A percentile compares a stretch with the other conserved stretches of the same genome.
Conservation (phyloP, 2,113 vertebrate genomes). For the Origma solitaria region DNA sequence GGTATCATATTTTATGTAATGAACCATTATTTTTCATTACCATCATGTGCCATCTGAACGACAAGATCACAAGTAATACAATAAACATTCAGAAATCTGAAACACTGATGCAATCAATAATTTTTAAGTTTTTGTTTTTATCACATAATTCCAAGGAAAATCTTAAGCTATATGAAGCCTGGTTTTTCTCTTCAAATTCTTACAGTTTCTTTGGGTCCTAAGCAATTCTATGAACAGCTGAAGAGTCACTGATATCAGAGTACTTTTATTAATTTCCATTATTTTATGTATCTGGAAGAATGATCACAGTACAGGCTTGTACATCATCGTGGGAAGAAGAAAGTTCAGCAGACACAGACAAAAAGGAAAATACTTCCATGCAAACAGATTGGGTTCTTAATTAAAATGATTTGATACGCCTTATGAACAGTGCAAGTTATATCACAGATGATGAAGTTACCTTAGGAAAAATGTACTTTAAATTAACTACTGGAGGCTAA, state of each 20-base stretch:
- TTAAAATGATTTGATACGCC: conserved; percentile 1
- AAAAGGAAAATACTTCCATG: not conserved
- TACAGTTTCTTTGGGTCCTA: not conserved
- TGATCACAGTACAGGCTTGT: not conserved
- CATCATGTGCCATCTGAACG: not conserved
- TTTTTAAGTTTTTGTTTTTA: not conserved
- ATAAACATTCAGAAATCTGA: not conserved
- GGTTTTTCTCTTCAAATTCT: not conserved
- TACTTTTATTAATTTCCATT: not conserved
- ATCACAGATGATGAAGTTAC: not conserved
- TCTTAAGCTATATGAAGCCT: not conserved
- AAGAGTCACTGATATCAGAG: not conserved
- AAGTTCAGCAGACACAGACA: not conserved
- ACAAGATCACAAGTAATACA: not conserved
- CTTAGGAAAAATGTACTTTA: conserved; percentile 32
- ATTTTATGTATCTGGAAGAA: not conserved
- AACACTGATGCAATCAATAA: not conserved
- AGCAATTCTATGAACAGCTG: not conserved
- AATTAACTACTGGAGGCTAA: not conserved
- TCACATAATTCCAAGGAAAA: not conserved
- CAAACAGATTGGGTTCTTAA: not conserved
- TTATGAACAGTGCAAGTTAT: not conserved
- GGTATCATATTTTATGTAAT: not conserved
- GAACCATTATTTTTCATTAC: not conserved
- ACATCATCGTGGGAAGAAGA: not conserved